A percentile compares a stretch with the other conserved stretches of the same genome.
Evolutionary conservation across 1,140 invertebrate genomes (phyloP).

Genomic region (Apis mellifera): Amel_HAv3.1 CM009932.2:14504501-14505000

Average conservation of each 20-base stretch:
- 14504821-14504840: neutral
- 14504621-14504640: slow-evolving; percentile 42
- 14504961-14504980: neutral
- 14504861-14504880: too few species aligned
- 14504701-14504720: slow-evolving; percentile 46
- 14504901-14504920: neutral
- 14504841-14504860: neutral
- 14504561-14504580: slow-evolving; percentile 50
- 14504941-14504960: neutral
- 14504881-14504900: neutral
- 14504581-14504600: neutral
- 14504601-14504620: neutral
- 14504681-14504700: slow-evolving; percentile 49
- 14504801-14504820: too few species aligned
- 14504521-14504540: neutral
- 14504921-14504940: neutral
- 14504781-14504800: too few species aligned
- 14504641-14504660: slow-evolving; percentile 31
- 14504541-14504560: slow-evolving; percentile 37
- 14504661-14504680: slow-evolving; percentile 3
- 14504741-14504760: neutral
- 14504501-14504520: neutral
- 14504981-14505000: slow-evolving; percentile 19
- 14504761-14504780: neutral
- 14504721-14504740: slow-evolving; percentile 49